phyloP scores from a whole-genome alignment of 1,140 invertebrate genomes.

The Hyles euphorbiae region DNA sequence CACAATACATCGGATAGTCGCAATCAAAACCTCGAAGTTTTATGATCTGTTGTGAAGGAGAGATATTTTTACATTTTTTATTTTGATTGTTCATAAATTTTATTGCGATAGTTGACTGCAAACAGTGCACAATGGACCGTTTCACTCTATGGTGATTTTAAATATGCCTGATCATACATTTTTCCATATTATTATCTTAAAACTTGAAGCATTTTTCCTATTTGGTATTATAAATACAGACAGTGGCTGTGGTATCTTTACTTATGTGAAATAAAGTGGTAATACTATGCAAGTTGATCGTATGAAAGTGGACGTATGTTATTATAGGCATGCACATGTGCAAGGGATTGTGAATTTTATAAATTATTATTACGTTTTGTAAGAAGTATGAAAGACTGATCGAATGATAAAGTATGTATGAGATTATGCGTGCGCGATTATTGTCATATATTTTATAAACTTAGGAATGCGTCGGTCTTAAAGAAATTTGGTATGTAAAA shows the following conservation, averaged over 20 bases:
- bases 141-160: conserved; percentile 40
- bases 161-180: conserved; percentile 61
- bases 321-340: conserved; percentile 73
- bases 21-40: too few species aligned
- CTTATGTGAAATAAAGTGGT: conserved; percentile 62
- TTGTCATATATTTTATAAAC: conserved; percentile 59
- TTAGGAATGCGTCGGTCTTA: conserved; percentile 57
- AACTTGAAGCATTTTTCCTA: conserved; percentile 69
- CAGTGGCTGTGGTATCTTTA: conserved; percentile 74
- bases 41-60: too few species aligned
- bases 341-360: conserved; percentile 74
- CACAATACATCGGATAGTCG: not conserved
- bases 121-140: conserved; percentile 54
- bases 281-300: conserved; percentile 45
- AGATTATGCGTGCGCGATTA: conserved; percentile 41
- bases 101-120: conserved; percentile 2
- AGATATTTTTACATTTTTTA: too few species aligned
- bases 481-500: conserved; percentile 51
- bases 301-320: conserved; percentile 67
- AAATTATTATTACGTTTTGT: conserved; percentile 71
- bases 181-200: conserved; percentile 60
- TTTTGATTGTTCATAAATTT: too few species aligned
- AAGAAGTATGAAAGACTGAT: conserved; percentile 49
- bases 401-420: conserved; percentile 43
- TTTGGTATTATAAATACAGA: conserved; percentile 75